Base-by-base conservation (phyloP, 1,140 invertebrate genomes). In the Drosophila orena region DNA sequence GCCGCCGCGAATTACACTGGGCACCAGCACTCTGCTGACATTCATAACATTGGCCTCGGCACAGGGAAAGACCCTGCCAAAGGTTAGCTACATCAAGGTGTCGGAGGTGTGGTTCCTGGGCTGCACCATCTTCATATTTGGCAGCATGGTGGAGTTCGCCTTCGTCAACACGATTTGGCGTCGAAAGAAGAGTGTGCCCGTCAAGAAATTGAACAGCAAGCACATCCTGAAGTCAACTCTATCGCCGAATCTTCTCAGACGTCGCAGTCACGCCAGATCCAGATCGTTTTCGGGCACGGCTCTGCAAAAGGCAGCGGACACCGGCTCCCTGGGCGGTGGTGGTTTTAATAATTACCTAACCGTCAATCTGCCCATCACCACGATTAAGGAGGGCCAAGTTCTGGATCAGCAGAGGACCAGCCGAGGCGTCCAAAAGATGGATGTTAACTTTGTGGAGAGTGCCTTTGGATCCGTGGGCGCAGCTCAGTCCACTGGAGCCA, bases 71-170 rank as follows among this genome's bases (percentile, higher is more conserved):
- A 96, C 96, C 6, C 92, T 98, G 44, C 97, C 97, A 0, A 97
- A 97, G 91, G 96, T 97, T 1, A 97, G 97, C 14, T 98, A 98
- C 73, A 96, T 98, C n/a, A 97, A 97, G 93, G 96, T 97, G 0
- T 96, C 97, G 61, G 97, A 98, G 92, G 96, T 97, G 49, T 97
- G 97, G 96, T 97, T 97, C 84, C 93, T 97, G n/a, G 96, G 95
- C 0, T 97, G 97, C 84, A 96, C 95, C 1, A 94, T 95, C 59
- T 97, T 97, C 80, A 96, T 97, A 44, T 97, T 97, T 89, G 95
- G 96, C 14, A 96, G 96, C 4, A 94, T 98, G 91, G 95, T 97
- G 2, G 97, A 98, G 79, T 98, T 97, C 90, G 97, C 97, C n/a
- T 96, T 97, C 75, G 97, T 97, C 4, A 98, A 97, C 89, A 97